Base-by-base conservation (phyloP, 2,888 invertebrate species). In the Omphaloscelis lunosa region DNA sequence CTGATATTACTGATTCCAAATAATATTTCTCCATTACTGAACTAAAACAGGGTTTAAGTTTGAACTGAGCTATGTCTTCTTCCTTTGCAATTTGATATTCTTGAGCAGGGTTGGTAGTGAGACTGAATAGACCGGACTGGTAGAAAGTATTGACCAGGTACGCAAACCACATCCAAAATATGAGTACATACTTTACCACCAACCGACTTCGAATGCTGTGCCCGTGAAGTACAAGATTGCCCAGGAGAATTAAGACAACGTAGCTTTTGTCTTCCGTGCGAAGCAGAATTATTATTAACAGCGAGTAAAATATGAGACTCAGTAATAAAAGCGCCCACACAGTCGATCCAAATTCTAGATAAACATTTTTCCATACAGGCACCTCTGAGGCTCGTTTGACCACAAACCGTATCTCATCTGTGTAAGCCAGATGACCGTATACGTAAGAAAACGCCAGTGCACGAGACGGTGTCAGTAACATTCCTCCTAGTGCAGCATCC, bases 111-210 rank as follows among this genome's bases (percentile, higher is more conserved):
- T 87, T 90, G 4, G 87, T 89, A 20, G 89, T 90, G 8, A 90
- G 79, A 78, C 91, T 91, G 53, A 90, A 82, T 17, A 92, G 81
- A 66, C 77, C 85, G 0, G 89, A 89, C 66, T 89, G 90, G 61
- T 90, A 91, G 68, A 88, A 91, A 48, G 86, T 82, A 71, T 90
- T 89, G 2, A 90, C 72, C 11, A 91, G 75, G 63, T 85, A 91
- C 2, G 93, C 89, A 56, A 93, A 94, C 87, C 91, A 88, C 4
- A 93, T 80, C 94, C 94, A 95, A n/a, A 88, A 73, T 29, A 93
- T 88, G 8, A 94, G 80, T 0, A 89, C 67, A 11, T 59, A 79
- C 39, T 83, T 87, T 3, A 89, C 88, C 0, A 66, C 58, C n/a
- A 72, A 66, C 7, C 78, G 77, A 61, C 80, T 72, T 29, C 23